A percentile compares a stretch with the other conserved stretches of the same genome.
Conservation (phyloP, 37 sponge, comb jelly and placozoan species). For the Mnemiopsis leidyi region DNA sequence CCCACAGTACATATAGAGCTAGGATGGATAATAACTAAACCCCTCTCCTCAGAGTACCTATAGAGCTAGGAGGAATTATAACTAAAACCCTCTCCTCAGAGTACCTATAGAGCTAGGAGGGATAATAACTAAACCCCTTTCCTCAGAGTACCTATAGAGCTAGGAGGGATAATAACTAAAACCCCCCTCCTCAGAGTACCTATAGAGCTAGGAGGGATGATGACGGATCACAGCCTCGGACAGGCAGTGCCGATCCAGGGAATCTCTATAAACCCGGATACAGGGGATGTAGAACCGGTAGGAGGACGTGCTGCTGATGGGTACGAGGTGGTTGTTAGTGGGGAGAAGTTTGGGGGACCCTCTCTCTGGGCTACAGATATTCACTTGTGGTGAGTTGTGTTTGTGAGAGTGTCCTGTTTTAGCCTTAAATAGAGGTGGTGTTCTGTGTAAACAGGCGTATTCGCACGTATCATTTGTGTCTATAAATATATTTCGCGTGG, state of each 20-base stretch:
- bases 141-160: too few species aligned
- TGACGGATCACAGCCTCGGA: conserved; percentile 21
- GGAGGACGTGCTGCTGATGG: conserved; percentile 29
- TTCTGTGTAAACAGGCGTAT: too few species aligned
- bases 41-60: background rate
- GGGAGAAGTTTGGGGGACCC: conserved; percentile 45
- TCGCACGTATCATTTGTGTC: too few species aligned
- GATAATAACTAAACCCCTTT: too few species aligned
- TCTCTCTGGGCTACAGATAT: conserved; percentile 10
- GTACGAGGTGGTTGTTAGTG: conserved; percentile 20
- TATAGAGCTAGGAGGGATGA: conserved; percentile 66
- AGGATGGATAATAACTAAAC: too few species aligned
- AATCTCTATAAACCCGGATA: conserved; percentile 6
- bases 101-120: too few species aligned
- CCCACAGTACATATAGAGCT: too few species aligned
- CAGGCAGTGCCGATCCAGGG: conserved; percentile 50
- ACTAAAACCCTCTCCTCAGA: too few species aligned
- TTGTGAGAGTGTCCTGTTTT: background rate
- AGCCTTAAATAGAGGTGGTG: too few species aligned
- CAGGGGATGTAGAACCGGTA: conserved; percentile 65
- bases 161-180: too few species aligned
- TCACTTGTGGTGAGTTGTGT: background rate
- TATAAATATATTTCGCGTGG: too few species aligned
- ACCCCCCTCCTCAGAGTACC: background rate
- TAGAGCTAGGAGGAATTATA: too few species aligned